Evolutionary conservation across 1,140 invertebrate species (phyloP).

Genomic region (Oryctes rhinoceros): DNA sequence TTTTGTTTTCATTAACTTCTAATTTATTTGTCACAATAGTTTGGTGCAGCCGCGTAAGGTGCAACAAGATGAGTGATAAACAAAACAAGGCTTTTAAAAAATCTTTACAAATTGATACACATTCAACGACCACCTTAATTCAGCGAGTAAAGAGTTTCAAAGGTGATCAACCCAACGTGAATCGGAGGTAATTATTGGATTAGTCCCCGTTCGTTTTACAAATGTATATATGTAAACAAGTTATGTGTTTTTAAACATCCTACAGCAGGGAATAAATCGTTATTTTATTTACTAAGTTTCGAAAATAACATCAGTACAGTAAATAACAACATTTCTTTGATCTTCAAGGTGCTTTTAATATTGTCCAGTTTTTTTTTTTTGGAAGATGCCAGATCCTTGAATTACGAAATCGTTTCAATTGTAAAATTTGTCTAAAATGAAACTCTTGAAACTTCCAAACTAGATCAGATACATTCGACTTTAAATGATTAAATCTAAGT

Average conservation of each 20-base stretch:
- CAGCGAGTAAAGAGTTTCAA: not conserved
- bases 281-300: not conserved
- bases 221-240: not conserved
- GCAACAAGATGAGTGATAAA: not conserved
- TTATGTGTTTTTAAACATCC: not conserved
- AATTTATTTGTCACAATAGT: not conserved
- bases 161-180: not conserved
- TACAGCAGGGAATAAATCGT: too few relatives aligned
- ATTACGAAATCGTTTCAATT: too few relatives aligned
- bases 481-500: too few relatives aligned
- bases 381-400: too few relatives aligned
- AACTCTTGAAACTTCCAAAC: too few relatives aligned
- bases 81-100: not conserved
- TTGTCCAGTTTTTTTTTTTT: too few relatives aligned
- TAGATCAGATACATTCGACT: too few relatives aligned
- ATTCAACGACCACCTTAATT: not conserved
- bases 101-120: not conserved
- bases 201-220: not conserved
- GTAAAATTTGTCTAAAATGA: too few relatives aligned
- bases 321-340: not conserved
- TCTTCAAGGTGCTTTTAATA: not conserved
- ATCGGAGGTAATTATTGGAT: not conserved
- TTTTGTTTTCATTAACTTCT: constrained; percentile 1
- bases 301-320: too few relatives aligned
- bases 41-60: not conserved